Evolutionary conservation across 2,888 invertebrate species (phyloP).

Genomic region (Dendrolimus houi): DNA sequence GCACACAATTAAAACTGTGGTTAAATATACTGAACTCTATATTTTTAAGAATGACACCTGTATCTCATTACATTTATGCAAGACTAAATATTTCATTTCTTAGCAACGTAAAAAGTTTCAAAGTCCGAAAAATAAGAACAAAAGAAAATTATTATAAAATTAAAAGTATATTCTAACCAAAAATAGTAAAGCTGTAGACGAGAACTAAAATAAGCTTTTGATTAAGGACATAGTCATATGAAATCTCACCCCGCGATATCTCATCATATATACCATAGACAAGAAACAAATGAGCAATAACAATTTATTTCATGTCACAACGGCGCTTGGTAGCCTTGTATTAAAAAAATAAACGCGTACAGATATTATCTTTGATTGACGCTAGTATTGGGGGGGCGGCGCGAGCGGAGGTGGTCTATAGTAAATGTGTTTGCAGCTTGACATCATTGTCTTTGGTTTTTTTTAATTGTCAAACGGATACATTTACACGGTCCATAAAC

Average conservation of each 20-base stretch:
- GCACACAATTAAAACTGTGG: too few relatives aligned
- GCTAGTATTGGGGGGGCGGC: slow-evolving; percentile 34
- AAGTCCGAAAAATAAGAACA: too few relatives aligned
- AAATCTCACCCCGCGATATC: slow-evolving; percentile 1
- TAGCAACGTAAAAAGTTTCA: too few relatives aligned
- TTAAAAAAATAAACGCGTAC: slow-evolving; percentile 32
- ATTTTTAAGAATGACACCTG: too few relatives aligned
- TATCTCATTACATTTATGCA: too few relatives aligned
- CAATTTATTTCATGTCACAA: slow-evolving; percentile 26
- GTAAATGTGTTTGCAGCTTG: slow-evolving; percentile 7
- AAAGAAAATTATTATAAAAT: too few relatives aligned
- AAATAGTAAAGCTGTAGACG: too few relatives aligned
- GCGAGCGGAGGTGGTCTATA: slow-evolving; percentile 23
- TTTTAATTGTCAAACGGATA: not conserved
- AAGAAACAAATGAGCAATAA: slow-evolving; percentile 26
- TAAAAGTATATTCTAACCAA: too few relatives aligned
- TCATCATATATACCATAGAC: slow-evolving; percentile 6
- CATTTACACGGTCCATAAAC: not conserved
- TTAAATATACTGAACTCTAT: too few relatives aligned
- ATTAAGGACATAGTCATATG: not conserved
- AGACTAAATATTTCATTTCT: too few relatives aligned
- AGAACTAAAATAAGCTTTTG: not conserved
- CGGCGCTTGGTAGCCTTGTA: slow-evolving; percentile 18
- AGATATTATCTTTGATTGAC: slow-evolving; percentile 32
- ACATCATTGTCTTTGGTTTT: not conserved